phyloP scores from a whole-genome alignment of 2,113 vertebrate genomes.

The Desmodus rotundus region DNA sequence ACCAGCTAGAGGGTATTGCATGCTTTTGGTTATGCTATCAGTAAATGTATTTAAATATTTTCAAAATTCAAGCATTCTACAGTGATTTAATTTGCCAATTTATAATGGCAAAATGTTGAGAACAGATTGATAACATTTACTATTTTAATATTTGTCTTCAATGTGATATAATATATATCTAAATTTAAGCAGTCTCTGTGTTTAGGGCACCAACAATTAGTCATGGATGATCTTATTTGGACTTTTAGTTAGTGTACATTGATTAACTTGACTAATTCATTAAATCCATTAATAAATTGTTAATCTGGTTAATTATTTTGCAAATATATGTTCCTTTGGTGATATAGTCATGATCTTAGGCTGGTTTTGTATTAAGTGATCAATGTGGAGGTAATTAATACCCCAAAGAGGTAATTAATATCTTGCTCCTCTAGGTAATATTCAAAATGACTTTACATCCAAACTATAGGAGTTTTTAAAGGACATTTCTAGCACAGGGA shows the following conservation, averaged over 20 bases:
- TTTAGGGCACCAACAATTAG: neutral
- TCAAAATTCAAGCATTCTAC: slow-evolving; percentile 22
- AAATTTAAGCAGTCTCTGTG: neutral
- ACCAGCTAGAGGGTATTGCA: neutral
- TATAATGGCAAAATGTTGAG: neutral
- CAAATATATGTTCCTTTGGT: neutral
- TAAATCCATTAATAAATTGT: slow-evolving; percentile 1
- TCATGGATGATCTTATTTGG: neutral
- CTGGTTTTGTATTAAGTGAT: slow-evolving; percentile 19
- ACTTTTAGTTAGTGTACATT: slow-evolving; percentile 25
- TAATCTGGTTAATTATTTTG: neutral
- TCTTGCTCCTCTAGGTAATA: neutral
- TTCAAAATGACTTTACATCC: neutral
- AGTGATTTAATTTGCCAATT: slow-evolving; percentile 16
- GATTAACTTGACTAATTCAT: neutral
- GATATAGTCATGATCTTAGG: neutral
- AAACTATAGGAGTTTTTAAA: neutral
- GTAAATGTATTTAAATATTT: neutral
- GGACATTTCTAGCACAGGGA: neutral
- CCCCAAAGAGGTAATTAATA: neutral
- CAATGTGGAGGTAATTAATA: neutral
- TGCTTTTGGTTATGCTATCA: neutral
- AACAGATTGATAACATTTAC: neutral
- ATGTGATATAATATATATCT: neutral
- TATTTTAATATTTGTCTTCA: neutral